Percentiles rank a stretch among this genome's conserved stretches.
phyloP scores from a whole-genome alignment of 37 sponge, comb jelly and placozoan genomes.

The Beroe ovata region DNA sequence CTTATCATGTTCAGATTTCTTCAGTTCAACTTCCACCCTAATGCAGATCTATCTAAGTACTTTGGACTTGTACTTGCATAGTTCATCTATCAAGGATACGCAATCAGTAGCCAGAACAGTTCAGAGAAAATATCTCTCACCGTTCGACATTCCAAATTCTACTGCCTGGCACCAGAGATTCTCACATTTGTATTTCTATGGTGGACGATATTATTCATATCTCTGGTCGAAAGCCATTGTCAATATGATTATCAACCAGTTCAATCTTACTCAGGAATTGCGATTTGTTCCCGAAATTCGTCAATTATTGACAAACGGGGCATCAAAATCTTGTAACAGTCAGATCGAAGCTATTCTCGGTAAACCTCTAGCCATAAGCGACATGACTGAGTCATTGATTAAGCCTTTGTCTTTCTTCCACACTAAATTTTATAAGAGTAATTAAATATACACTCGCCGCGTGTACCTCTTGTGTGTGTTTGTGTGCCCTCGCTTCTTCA shows the following conservation, averaged over 20 bases:
- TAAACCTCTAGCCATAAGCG: background rate
- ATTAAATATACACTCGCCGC: too few species aligned
- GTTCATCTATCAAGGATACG: slow-evolving; percentile 68
- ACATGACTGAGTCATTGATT: background rate
- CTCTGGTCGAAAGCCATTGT: slow-evolving; percentile 87
- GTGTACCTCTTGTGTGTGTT: too few species aligned
- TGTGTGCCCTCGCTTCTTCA: too few species aligned
- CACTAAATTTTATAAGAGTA: background rate
- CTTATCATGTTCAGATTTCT: slow-evolving; percentile 23
- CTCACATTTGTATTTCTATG: slow-evolving; percentile 83
- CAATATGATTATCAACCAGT: slow-evolving; percentile 69
- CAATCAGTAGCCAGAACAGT: background rate
- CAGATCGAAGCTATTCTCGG: background rate
- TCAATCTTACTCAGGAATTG: background rate
- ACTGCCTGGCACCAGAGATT: slow-evolving; percentile 80
- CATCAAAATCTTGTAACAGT: background rate
- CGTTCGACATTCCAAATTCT: background rate
- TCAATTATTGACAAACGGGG: background rate
- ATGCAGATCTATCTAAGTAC: slow-evolving; percentile 65
- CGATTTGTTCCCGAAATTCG: background rate
- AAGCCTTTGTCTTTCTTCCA: slow-evolving; percentile 6
- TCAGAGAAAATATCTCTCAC: background rate
- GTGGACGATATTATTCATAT: slow-evolving; percentile 89
- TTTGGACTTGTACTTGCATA: slow-evolving; percentile 67
- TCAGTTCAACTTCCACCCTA: background rate